A percentile compares a stretch with the other conserved stretches of the same genome.
Conservation (phyloP, 2,797 vertebrate species). For the Tragopan temminckii region DNA sequence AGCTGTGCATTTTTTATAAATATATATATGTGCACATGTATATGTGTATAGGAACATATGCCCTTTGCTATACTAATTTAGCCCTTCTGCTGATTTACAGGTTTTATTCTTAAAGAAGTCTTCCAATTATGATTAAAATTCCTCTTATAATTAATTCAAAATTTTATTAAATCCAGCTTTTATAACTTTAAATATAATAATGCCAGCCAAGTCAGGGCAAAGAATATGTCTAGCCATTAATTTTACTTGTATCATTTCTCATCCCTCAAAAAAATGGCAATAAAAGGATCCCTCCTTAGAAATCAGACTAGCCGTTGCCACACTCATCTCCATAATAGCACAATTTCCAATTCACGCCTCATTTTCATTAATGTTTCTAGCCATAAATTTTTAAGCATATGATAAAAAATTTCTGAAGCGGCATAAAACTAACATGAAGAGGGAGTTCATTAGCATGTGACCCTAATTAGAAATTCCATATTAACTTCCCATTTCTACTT, state of each 20-base stretch:
- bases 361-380: constrained; percentile 90
- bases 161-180: constrained; percentile 84
- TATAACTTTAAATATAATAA: constrained; percentile 81
- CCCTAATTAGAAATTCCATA: constrained; percentile 90
- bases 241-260: constrained; percentile 79
- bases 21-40: neutral
- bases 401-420: constrained; percentile 90
- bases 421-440: constrained; percentile 90
- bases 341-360: constrained; percentile 88
- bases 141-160: constrained; percentile 83
- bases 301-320: constrained; percentile 79
- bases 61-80: constrained; percentile 20
- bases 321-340: constrained; percentile 86
- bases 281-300: constrained; percentile 86
- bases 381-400: constrained; percentile 91
- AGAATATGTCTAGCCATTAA: constrained; percentile 75
- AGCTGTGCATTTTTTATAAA: neutral
- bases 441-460: constrained; percentile 87
- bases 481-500: constrained; percentile 81
- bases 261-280: constrained; percentile 77
- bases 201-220: constrained; percentile 44
- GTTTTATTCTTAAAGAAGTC: constrained; percentile 64
- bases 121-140: constrained; percentile 79
- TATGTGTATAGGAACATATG: neutral
- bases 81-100: constrained; percentile 1